A percentile compares a stretch with the other conserved stretches of the same genome.
Conservation (phyloP, 92 coral and sea anemone genomes). For the Heliopora coerulea region DNA sequence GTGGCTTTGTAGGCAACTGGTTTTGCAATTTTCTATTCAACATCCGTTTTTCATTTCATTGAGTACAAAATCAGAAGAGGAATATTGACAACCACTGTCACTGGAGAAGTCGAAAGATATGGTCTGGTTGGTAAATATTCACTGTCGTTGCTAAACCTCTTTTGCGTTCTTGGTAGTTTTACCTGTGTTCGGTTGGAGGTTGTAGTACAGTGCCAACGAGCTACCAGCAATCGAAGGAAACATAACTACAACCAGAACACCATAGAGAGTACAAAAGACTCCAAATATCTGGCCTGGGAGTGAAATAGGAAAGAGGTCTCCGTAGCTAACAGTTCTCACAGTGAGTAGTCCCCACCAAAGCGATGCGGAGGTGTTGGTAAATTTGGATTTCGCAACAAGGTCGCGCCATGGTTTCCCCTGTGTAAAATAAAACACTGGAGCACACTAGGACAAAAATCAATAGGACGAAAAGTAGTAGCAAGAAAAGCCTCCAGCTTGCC, state of each 20-base stretch:
- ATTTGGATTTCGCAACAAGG: constrained; percentile 33
- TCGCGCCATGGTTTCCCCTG: constrained; percentile 56
- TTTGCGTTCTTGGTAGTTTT: constrained; percentile 86
- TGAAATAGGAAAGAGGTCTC: constrained; percentile 82
- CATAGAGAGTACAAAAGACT: constrained; percentile 90
- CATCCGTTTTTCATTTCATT: neutral
- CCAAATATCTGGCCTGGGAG: constrained; percentile 93
- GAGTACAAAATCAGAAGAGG: neutral
- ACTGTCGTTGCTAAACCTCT: constrained; percentile 17
- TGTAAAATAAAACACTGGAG: constrained; percentile 88
- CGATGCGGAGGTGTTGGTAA: constrained; percentile 79
- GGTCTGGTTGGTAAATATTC: constrained; percentile 24
- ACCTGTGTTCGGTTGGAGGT: constrained; percentile 96
- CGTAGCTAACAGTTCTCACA: constrained; percentile 97
- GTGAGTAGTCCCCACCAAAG: constrained; percentile 99
- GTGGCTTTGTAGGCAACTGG: neutral
- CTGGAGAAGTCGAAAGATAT: constrained; percentile 1
- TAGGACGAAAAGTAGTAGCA: constrained; percentile 75
- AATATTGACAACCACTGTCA: constrained; percentile 28
- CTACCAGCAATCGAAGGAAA: constrained; percentile 96
- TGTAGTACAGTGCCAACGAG: constrained; percentile 81
- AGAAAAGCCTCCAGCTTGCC: constrained; percentile 81
- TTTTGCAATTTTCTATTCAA: too few species aligned
- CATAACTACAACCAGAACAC: constrained; percentile 86
- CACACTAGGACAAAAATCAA: constrained; percentile 86